These are phyloP conservation scores for Pterois miles DNA, from an alignment of 2,797 vertebrate species.

Conservation along the genomic window DNA sequence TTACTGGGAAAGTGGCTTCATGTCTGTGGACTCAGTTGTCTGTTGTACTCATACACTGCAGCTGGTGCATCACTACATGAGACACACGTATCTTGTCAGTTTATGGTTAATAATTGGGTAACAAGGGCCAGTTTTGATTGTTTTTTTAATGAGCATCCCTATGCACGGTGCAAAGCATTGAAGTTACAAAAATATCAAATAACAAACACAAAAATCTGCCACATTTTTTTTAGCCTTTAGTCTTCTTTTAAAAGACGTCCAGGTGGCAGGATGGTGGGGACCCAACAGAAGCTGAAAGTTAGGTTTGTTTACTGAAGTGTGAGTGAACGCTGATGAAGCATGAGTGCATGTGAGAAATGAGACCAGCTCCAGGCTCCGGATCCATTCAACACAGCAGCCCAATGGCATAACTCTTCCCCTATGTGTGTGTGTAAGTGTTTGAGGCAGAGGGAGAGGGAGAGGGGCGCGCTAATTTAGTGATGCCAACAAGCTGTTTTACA, in stretches of 20 bases:
- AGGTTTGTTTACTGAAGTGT: constrained; percentile 58
- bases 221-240: not conserved
- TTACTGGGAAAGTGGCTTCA: too few relatives aligned
- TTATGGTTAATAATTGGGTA: too few relatives aligned
- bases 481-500: constrained; percentile 72
- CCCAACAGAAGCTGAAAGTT: constrained; percentile 49
- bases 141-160: too few relatives aligned
- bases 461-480: constrained; percentile 57
- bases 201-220: constrained; percentile 10
- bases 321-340: constrained; percentile 60
- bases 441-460: constrained; percentile 37
- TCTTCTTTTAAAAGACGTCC: constrained; percentile 24
- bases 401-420: constrained; percentile 45
- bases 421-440: constrained; percentile 14
- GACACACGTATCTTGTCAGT: too few relatives aligned
- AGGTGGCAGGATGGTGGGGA: constrained; percentile 48
- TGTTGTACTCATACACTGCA: too few relatives aligned
- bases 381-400: constrained; percentile 57
- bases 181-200: constrained; percentile 15
- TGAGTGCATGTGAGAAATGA: constrained; percentile 54
- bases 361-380: constrained; percentile 50
- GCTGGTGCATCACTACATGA: too few relatives aligned
- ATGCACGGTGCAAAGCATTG: not conserved
- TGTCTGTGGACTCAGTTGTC: too few relatives aligned
- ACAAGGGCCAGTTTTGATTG: too few relatives aligned